Evolutionary conservation across 2,113 vertebrate species (phyloP).

Genomic region (Phrynosoma platyrhinos): DNA sequence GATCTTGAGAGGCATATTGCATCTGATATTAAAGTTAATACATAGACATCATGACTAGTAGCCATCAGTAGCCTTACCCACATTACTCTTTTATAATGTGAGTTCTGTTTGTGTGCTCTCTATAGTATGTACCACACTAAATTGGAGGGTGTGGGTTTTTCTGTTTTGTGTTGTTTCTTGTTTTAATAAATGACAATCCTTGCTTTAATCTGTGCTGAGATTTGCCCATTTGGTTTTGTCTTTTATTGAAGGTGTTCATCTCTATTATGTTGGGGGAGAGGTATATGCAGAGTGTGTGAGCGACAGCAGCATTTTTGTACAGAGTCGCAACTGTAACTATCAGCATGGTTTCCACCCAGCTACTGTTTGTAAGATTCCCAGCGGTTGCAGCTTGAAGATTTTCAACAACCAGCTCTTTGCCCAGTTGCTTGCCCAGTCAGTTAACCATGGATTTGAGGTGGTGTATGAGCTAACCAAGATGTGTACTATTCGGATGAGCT

Average conservation of each 20-base stretch:
- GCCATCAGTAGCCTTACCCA: neutral
- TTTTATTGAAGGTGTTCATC: constrained; percentile 85
- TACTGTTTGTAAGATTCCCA: constrained; percentile 97
- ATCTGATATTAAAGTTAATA: neutral
- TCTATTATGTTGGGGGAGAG: constrained; percentile 95
- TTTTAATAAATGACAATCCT: neutral
- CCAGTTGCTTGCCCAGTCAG: constrained; percentile 95
- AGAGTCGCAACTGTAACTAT: constrained; percentile 99
- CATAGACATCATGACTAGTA: no score
- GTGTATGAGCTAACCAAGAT: constrained; percentile 98
- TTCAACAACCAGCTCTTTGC: constrained; percentile 99
- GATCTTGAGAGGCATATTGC: no score
- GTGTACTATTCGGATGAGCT: constrained; percentile 98
- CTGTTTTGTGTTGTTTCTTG: neutral
- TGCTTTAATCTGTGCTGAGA: neutral
- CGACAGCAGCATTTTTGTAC: constrained; percentile 98
- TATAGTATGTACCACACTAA: neutral
- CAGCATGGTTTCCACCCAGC: constrained; percentile 97
- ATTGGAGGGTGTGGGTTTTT: neutral
- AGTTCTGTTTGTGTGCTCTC: neutral
- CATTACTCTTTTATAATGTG: neutral
- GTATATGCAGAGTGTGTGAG: constrained; percentile 97
- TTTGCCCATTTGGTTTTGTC: neutral
- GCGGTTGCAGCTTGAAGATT: constrained; percentile 98
- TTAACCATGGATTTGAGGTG: constrained; percentile 96